Percentiles rank a stretch among this genome's conserved stretches.
Conservation (phyloP, 2,797 vertebrate species). For the Danio tinwini region DNA sequence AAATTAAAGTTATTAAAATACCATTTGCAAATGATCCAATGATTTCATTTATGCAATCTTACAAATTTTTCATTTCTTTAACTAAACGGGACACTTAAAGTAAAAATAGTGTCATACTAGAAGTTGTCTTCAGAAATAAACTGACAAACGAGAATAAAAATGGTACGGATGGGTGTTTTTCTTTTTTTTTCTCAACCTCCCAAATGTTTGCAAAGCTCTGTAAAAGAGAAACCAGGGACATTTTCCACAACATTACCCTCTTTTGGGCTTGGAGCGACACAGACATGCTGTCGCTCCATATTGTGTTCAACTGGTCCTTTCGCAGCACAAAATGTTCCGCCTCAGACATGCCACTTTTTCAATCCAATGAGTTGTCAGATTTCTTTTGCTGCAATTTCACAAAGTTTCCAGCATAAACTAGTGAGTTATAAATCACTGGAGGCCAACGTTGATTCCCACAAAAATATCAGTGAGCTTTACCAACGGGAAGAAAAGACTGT, state of each 20-base stretch:
- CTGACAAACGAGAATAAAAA: slow-evolving; percentile 29
- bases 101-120: too few species aligned
- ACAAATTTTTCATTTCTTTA: too few species aligned
- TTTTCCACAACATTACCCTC: slow-evolving; percentile 43
- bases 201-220: slow-evolving; percentile 26
- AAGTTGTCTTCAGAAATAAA: slow-evolving; percentile 39
- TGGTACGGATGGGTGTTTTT: background rate
- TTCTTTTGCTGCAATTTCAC: background rate
- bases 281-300: slow-evolving; percentile 40
- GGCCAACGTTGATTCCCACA: background rate
- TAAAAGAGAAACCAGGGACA: slow-evolving; percentile 12
- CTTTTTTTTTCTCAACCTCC: background rate
- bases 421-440: slow-evolving; percentile 26
- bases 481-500: background rate
- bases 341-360: slow-evolving; percentile 20
- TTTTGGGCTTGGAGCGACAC: slow-evolving; percentile 2
- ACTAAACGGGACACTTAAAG: too few species aligned
- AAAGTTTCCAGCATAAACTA: slow-evolving; percentile 16
- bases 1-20: too few species aligned
- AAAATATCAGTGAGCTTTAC: background rate
- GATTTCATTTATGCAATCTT: too few species aligned
- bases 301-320: slow-evolving; percentile 26
- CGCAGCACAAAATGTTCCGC: slow-evolving; percentile 16
- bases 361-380: slow-evolving; percentile 19
- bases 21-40: too few species aligned